Percentiles rank a stretch among this genome's conserved stretches.
These are phyloP conservation scores for Dromas ardeola DNA, from an alignment of 2,113 vertebrate species.

Conservation along the genomic window DNA sequence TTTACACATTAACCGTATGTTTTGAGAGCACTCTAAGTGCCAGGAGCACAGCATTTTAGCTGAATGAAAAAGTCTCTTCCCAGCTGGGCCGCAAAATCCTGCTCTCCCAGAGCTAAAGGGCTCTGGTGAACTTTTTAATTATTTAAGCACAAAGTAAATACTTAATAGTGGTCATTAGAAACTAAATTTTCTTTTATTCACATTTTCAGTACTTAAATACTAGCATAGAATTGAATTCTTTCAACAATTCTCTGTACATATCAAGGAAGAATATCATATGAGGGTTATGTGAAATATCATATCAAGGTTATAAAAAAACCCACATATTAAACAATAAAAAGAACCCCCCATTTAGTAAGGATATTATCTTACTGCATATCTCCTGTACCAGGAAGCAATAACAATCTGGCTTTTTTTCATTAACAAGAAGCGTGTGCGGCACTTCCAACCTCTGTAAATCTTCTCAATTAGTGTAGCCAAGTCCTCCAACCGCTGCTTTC, in stretches of 20 bases:
- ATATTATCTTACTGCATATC: slow-evolving; percentile 84
- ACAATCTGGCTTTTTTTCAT: slow-evolving; percentile 93
- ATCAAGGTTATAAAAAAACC: not conserved
- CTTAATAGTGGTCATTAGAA: not conserved
- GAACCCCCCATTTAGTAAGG: not conserved
- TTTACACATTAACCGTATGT: not conserved
- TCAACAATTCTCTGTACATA: not conserved
- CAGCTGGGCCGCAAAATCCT: not conserved
- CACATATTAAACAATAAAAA: not conserved
- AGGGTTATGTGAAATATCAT: not conserved
- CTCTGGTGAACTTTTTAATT: not conserved
- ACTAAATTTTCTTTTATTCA: not conserved
- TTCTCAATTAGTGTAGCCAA: slow-evolving; percentile 95
- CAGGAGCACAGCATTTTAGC: not conserved
- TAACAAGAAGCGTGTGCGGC: slow-evolving; percentile 87
- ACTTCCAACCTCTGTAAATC: slow-evolving; percentile 96
- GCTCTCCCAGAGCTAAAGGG: not conserved
- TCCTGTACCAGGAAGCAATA: slow-evolving; percentile 90
- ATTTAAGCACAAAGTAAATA: not conserved
- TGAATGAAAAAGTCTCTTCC: not conserved
- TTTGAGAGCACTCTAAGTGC: not conserved
- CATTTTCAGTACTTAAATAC: not conserved
- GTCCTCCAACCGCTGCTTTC: slow-evolving; percentile 89
- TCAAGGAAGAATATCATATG: not conserved
- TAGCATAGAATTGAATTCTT: not conserved